Conservation (phyloP, 2,888 invertebrate genomes). For the Lordiphosa andalusiaca region DNA sequence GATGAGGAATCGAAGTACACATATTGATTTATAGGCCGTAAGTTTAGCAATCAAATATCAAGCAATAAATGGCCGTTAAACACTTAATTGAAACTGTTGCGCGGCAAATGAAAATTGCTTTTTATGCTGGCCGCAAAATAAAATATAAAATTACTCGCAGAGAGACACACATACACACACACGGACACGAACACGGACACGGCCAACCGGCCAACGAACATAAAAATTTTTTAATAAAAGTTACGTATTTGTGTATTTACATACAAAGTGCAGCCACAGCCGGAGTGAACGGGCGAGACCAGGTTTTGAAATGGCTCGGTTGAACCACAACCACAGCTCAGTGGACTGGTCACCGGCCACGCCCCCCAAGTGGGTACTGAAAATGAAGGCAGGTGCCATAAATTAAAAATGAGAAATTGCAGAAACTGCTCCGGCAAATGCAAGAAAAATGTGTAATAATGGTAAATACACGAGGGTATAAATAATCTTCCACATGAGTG, state of each 20-base stretch:
- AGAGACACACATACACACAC: too few relatives aligned
- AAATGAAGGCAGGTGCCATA: constrained; percentile 64
- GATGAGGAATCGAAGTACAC: constrained; percentile 14
- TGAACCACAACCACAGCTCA: constrained; percentile 32
- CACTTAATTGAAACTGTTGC: constrained; percentile 71
- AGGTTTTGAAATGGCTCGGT: constrained; percentile 38
- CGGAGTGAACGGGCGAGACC: constrained; percentile 13
- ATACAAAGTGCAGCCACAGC: constrained; percentile 59
- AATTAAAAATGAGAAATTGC: constrained; percentile 70
- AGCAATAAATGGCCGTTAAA: constrained; percentile 69
- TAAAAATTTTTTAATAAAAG: constrained; percentile 64
- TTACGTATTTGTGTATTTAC: constrained; percentile 56
- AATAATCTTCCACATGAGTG: constrained; percentile 34
- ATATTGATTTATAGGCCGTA: constrained; percentile 63
- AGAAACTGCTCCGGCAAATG: constrained; percentile 19
- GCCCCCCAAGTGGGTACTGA: constrained; percentile 46
- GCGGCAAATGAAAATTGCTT: constrained; percentile 62
- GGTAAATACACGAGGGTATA: constrained; percentile 38
- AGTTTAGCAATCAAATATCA: constrained; percentile 59
- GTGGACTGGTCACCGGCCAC: constrained; percentile 7
- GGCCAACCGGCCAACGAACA: constrained; percentile 21
- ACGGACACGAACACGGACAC: too few relatives aligned
- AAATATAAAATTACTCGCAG: constrained; percentile 14
- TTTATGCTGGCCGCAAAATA: constrained; percentile 40
- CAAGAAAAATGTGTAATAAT: constrained; percentile 28